phyloP scores from a whole-genome alignment of 2,797 vertebrate genomes.

The Xenentodon cancila region DNA sequence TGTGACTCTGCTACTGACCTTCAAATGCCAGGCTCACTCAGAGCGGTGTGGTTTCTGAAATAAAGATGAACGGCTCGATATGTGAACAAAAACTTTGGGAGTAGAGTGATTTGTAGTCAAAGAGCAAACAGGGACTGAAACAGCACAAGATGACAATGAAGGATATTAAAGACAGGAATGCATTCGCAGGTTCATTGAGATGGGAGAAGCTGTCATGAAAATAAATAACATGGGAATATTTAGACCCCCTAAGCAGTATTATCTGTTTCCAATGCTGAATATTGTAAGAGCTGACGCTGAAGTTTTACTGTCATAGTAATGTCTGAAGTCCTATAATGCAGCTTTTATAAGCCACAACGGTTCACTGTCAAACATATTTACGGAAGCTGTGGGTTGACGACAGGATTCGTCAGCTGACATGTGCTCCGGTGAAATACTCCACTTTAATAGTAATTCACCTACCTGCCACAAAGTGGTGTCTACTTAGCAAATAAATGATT shows the following conservation, averaged over 20 bases:
- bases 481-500: too few relatives aligned
- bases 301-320: background rate
- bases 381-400: too few relatives aligned
- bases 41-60: slow-evolving; percentile 40
- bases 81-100: slow-evolving; percentile 6
- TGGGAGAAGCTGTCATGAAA: background rate
- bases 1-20: slow-evolving; percentile 51
- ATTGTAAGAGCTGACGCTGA: background rate
- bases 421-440: too few relatives aligned
- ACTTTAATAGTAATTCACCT: too few relatives aligned
- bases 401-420: too few relatives aligned
- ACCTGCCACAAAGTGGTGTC: too few relatives aligned
- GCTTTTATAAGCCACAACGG: background rate
- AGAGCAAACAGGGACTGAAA: slow-evolving; percentile 37
- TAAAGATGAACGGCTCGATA: slow-evolving; percentile 53
- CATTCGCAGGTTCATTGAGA: background rate
- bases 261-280: background rate
- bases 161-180: background rate
- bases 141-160: slow-evolving; percentile 5
- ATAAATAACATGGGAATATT: too few relatives aligned
- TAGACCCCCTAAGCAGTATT: background rate
- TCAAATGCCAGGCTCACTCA: slow-evolving; percentile 62
- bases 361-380: too few relatives aligned
- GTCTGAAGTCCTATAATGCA: background rate
- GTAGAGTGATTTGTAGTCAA: slow-evolving; percentile 24